Evolutionary conservation across 2,888 invertebrate species (phyloP).

Genomic region (Himalopsyche japonica): DNA sequence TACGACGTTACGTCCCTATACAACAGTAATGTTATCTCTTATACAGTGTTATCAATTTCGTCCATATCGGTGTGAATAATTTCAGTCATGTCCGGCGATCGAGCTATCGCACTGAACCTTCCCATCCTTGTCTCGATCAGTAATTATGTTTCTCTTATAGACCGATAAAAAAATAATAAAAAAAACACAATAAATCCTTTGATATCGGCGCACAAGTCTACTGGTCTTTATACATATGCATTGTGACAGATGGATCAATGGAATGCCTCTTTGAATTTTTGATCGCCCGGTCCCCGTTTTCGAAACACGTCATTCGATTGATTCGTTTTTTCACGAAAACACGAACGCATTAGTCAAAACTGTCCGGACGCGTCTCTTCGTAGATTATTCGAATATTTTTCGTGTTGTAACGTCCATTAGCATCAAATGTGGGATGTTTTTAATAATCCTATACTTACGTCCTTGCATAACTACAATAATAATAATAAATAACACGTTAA

Average conservation of each 20-base stretch:
- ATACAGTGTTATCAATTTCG: no score
- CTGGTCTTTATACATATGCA: conserved; percentile 22
- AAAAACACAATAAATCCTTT: not conserved
- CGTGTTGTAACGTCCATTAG: not conserved
- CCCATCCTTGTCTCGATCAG: not conserved
- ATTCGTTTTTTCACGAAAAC: not conserved
- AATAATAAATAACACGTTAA: no score
- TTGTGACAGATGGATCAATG: conserved; percentile 37
- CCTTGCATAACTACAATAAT: no score
- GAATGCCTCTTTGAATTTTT: conserved; percentile 29
- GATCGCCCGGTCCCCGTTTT: not conserved
- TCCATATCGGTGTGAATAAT: no score
- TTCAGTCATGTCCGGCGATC: no score
- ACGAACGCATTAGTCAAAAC: not conserved
- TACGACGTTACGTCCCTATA: no score
- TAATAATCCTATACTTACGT: no score
- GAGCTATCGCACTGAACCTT: not conserved
- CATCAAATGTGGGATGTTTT: not conserved
- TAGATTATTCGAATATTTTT: not conserved
- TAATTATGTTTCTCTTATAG: not conserved
- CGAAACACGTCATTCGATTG: not conserved
- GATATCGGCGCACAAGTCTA: conserved; percentile 10
- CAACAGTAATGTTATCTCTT: no score
- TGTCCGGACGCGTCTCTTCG: not conserved
- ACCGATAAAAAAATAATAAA: not conserved